These are phyloP conservation scores for Neoarius graeffei DNA, from an alignment of 2,113 vertebrate genomes.

Conservation along the genomic window DNA sequence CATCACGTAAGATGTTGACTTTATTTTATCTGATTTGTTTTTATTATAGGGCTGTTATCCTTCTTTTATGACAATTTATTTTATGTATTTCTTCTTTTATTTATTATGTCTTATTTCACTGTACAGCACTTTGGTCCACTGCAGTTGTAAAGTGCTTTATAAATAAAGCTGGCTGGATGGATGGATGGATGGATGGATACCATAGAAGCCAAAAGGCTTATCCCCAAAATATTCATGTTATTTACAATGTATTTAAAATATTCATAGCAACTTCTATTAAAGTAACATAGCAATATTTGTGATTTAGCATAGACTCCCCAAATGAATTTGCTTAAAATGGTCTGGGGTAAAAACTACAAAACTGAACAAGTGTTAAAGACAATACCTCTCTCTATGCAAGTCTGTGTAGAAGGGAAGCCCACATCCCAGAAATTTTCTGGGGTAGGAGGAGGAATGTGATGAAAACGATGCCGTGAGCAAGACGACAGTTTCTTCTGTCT, in stretches of 20 bases:
- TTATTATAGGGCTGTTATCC: no score
- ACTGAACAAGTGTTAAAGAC: not conserved
- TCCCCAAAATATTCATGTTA: not conserved
- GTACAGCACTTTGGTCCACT: no score
- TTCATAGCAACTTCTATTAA: not conserved
- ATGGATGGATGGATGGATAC: not conserved
- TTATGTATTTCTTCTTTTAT: no score
- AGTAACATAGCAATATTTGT: not conserved
- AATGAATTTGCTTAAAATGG: not conserved
- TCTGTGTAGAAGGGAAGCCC: constrained; percentile 96
- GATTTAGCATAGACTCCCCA: not conserved
- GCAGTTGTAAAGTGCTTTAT: no score
- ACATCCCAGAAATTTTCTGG: constrained; percentile 99
- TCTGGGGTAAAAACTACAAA: not conserved
- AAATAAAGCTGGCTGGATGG: no score
- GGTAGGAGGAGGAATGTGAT: constrained; percentile 86
- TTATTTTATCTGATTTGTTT: no score
- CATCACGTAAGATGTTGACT: no score
- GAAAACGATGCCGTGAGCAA: constrained; percentile 91
- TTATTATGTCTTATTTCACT: no score
- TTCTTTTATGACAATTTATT: no score
- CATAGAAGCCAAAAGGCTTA: not conserved
- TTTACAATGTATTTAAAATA: not conserved
- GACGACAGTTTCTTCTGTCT: constrained; percentile 84
- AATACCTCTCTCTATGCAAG: constrained; percentile 89